Evolutionary conservation across 2,888 invertebrate species (phyloP).

Genomic region (Tenthredo mesomela): DNA sequence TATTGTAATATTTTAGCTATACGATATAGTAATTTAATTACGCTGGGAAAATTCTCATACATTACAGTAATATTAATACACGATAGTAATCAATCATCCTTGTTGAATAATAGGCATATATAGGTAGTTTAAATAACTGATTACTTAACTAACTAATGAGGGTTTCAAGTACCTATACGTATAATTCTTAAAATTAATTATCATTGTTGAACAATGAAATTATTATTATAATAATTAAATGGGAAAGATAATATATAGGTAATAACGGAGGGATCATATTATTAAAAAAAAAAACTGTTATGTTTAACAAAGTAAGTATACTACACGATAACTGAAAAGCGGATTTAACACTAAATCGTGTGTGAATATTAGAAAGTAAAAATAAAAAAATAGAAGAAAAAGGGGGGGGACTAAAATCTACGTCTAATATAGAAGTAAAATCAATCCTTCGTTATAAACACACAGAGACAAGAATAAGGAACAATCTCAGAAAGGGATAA

Average conservation of each 20-base stretch:
- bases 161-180: background rate
- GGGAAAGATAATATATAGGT: background rate
- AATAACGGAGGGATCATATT: conserved; percentile 23
- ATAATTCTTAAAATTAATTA: conserved; percentile 13
- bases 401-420: background rate
- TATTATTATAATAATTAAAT: background rate
- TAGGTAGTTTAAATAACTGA: conserved; percentile 31
- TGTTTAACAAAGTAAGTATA: conserved; percentile 22
- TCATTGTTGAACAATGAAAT: conserved; percentile 1
- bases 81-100: background rate
- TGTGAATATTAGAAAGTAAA: background rate
- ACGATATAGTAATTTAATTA: background rate
- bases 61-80: background rate
- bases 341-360: background rate
- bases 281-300: too few relatives aligned
- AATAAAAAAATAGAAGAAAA: too few relatives aligned
- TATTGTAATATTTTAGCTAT: conserved; percentile 38
- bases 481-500: background rate
- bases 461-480: too few relatives aligned
- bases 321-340: background rate
- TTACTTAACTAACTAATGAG: conserved; percentile 12
- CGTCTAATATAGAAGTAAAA: background rate
- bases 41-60: too few relatives aligned
- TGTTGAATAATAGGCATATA: background rate
- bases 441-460: background rate